phyloP scores from a whole-genome alignment of 2,888 invertebrate genomes.

The Pycnomerus fuliginosus region DNA sequence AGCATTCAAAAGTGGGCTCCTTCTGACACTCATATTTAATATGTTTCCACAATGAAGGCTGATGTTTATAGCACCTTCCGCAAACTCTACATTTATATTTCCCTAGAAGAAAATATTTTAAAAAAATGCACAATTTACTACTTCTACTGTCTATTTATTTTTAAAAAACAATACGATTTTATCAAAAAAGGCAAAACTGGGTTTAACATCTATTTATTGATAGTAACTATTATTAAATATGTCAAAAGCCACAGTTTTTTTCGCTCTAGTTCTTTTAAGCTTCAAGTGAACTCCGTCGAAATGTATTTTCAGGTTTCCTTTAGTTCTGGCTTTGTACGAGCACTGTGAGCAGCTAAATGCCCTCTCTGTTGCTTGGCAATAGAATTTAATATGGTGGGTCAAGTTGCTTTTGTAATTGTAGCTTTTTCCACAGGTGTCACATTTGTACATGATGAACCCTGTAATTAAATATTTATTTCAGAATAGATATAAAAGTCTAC shows the following conservation, averaged over 20 bases:
- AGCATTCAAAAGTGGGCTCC: conserved; percentile 62
- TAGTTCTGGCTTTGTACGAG: conserved; percentile 26
- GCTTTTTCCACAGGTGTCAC: conserved; percentile 25
- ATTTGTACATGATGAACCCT: conserved; percentile 10
- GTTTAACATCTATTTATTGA: no score
- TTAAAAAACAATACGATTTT: no score
- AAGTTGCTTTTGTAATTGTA: conserved; percentile 27
- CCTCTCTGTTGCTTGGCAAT: conserved; percentile 47
- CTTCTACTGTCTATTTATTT: no score
- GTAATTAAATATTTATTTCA: no score
- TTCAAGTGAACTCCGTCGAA: conserved; percentile 28
- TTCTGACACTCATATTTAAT: conserved; percentile 69
- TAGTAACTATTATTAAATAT: no score
- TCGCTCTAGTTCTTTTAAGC: conserved; percentile 4
- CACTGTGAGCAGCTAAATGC: conserved; percentile 45
- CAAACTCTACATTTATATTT: conserved; percentile 3
- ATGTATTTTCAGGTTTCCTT: conserved; percentile 30
- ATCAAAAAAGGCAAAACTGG: no score
- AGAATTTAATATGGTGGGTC: conserved; percentile 41
- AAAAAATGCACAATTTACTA: no score
- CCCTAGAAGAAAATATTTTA: no score
- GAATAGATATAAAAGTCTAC: not conserved
- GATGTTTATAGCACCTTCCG: conserved; percentile 1
- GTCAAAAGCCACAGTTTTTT: conserved; percentile 1
- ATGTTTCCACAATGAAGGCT: conserved; percentile 60